Conservation (phyloP, 1,140 invertebrate genomes). For the Matsumurasca onukii region DNA sequence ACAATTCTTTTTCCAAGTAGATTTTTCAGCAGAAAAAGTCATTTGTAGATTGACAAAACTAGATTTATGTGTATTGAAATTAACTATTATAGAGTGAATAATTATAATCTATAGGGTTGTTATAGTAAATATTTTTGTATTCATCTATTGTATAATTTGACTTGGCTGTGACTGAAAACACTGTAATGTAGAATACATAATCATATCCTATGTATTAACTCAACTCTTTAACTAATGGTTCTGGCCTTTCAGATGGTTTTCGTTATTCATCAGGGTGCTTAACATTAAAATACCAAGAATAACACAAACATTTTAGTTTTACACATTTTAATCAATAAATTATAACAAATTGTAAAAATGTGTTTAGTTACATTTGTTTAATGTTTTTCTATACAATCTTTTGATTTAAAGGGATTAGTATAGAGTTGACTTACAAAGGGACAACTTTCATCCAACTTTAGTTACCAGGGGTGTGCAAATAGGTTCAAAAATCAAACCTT, state of each 20-base stretch:
- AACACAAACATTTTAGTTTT: background rate
- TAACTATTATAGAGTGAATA: background rate
- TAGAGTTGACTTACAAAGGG: too few relatives aligned
- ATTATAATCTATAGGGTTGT: background rate
- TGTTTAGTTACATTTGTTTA: too few relatives aligned
- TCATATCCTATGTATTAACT: constrained; percentile 13
- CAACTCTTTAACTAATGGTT: background rate
- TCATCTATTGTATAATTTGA: constrained; percentile 16
- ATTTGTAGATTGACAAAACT: background rate
- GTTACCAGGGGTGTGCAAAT: too few relatives aligned
- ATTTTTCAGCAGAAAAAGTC: background rate
- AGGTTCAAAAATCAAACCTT: too few relatives aligned
- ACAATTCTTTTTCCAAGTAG: background rate
- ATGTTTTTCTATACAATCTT: too few relatives aligned
- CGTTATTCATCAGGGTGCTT: background rate
- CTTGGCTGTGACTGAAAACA: constrained; percentile 11
- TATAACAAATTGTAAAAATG: too few relatives aligned
- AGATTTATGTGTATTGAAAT: background rate
- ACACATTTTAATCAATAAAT: background rate
- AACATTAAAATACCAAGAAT: background rate
- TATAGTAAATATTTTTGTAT: constrained; percentile 15
- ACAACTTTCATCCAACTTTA: too few relatives aligned
- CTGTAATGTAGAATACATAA: constrained; percentile 9
- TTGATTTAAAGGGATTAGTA: too few relatives aligned
- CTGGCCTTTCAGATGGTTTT: background rate